Evolutionary conservation across 1,140 invertebrate genomes (phyloP), one percentile per base, ranked within the genome.

Genomic region (Lordiphosa collinella): DNA sequence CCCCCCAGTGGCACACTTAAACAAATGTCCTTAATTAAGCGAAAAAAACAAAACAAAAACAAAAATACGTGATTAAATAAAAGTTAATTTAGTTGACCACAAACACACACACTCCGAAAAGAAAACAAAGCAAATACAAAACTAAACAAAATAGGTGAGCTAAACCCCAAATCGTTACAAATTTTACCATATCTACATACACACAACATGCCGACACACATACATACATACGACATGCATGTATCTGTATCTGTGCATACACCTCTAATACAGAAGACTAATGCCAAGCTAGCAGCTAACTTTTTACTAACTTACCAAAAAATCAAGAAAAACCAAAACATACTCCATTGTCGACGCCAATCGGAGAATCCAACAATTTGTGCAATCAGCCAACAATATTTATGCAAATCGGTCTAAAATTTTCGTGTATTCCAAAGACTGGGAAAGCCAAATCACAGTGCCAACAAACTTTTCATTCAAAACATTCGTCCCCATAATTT

Each of bases 141-240:
- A 49, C 55, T 44, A 47, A 60, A 74, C 55, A 60, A 71, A 32
- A 80, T 88, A 89, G 87, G 87, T 89, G 87, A 89, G 87, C 87
- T 88, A 88, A 88, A 87, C 87, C 87, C 86, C 86, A 86, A 88
- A 86, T 86, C 86, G 78, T 88, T 70, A 78, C 62, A 56, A 84
- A 66, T 64, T 38, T 36, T 82, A 80, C 75, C 53, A 80, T 71
- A 67, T 63, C 52, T 70, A 66, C 52, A 69, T 57, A 68, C 55
- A 69, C 65, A 53, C 40, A 47, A 18, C 25, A 53, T 22, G 14
- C 51, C 53, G 41, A 68, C 48, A 71, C 54, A 63, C 44, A 56
- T 52, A 61, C 48, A 57, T 25, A 51, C 32, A 29, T 41, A 5
- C 18, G 4, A 22, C 18, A 22, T 37, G 48, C 47, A n/a, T 29